A percentile compares a stretch with the other conserved stretches of the same genome.
Evolutionary conservation across 2,888 invertebrate genomes (phyloP).

Genomic region (Baccha elongata): DNA sequence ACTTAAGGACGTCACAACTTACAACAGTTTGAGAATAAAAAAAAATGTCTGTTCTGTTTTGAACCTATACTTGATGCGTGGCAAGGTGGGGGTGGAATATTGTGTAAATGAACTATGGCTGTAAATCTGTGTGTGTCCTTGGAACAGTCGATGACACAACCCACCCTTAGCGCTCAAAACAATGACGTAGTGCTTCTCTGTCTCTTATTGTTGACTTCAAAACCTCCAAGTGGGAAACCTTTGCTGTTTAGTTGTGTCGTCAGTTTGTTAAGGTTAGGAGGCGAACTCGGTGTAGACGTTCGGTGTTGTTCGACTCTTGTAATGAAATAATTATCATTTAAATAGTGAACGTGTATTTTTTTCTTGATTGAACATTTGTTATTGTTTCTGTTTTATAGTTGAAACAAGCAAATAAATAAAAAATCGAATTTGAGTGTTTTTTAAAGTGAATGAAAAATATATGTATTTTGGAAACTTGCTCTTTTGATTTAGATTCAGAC

Average conservation of each 20-base stretch:
- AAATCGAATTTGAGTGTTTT: background rate
- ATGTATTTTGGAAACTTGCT: background rate
- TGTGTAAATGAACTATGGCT: background rate
- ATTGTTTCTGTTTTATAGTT: too few relatives aligned
- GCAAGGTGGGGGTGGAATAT: conserved; percentile 10
- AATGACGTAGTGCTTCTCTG: conserved; percentile 54
- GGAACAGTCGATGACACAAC: conserved; percentile 47
- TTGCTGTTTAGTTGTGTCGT: conserved; percentile 41
- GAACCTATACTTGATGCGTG: conserved; percentile 28
- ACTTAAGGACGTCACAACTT: conserved; percentile 15
- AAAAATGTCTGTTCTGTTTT: background rate
- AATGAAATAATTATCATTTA: background rate
- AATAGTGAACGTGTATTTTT: too few relatives aligned
- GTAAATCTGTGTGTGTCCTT: conserved; percentile 47
- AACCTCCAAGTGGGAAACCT: conserved; percentile 29
- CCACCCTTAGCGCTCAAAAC: conserved; percentile 39
- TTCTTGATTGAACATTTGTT: too few relatives aligned
- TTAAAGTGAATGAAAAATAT: background rate
- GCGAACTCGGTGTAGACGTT: conserved; percentile 49
- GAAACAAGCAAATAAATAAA: too few relatives aligned
- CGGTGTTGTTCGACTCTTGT: conserved; percentile 6
- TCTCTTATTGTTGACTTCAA: conserved; percentile 37
- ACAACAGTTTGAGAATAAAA: conserved; percentile 20
- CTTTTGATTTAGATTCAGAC: background rate
- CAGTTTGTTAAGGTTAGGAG: conserved; percentile 62